Conservation (phyloP, 1,140 invertebrate species). For the Drepana arcuata region DNA sequence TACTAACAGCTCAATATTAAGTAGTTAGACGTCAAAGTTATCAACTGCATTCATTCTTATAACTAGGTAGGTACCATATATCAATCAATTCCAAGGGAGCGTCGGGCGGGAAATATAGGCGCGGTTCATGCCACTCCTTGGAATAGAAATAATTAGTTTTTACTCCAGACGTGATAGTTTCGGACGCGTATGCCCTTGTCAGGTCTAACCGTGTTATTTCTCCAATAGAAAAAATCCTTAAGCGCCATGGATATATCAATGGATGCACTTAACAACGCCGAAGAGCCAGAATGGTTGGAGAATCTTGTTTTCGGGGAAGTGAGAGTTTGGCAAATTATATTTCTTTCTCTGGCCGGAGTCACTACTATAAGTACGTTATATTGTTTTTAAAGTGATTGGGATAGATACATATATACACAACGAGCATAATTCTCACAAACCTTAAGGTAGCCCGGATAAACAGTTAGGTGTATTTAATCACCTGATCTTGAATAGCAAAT, state of each 20-base stretch:
- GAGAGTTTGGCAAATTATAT: slow-evolving; percentile 78
- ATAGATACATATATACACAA: too few species aligned
- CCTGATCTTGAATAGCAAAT: too few species aligned
- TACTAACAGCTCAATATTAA: too few species aligned
- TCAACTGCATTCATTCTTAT: too few species aligned
- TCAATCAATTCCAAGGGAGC: slow-evolving; percentile 30
- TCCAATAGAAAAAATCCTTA: too few species aligned
- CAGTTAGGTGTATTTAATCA: too few species aligned
- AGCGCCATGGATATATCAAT: slow-evolving; percentile 51
- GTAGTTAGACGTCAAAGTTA: too few species aligned
- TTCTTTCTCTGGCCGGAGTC: slow-evolving; percentile 73
- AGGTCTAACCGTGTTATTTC: slow-evolving; percentile 12
- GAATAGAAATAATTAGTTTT: slow-evolving; percentile 58
- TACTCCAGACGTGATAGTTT: slow-evolving; percentile 30
- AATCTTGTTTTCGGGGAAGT: slow-evolving; percentile 70
- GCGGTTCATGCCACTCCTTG: slow-evolving; percentile 43
- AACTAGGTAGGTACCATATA: neutral
- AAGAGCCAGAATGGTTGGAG: slow-evolving; percentile 76
- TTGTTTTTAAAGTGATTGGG: neutral
- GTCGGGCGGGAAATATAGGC: slow-evolving; percentile 37
- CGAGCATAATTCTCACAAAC: too few species aligned
- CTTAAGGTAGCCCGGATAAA: too few species aligned
- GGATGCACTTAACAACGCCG: slow-evolving; percentile 57
- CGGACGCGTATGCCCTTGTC: slow-evolving; percentile 25
- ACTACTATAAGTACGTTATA: slow-evolving; percentile 69